These are phyloP conservation scores for Lordiphosa stackelbergi DNA, from an alignment of 1,140 invertebrate species.

Conservation along the genomic window DNA sequence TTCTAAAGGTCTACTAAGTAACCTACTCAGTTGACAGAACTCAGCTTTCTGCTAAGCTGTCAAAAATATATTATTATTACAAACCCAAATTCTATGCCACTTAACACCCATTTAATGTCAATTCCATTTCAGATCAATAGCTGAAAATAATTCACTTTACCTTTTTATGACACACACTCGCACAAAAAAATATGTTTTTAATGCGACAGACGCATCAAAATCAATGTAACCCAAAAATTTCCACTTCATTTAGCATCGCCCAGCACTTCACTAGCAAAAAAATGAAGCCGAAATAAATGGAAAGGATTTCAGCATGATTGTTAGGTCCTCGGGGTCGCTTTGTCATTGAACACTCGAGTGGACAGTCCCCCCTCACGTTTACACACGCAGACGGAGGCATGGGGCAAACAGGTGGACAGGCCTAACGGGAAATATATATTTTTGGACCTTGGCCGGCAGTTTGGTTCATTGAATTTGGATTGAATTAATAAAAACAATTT, in stretches of 20 bases:
- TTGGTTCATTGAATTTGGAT: slow-evolving; percentile 61
- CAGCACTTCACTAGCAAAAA: slow-evolving; percentile 15
- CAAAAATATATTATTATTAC: background rate
- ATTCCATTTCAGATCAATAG: slow-evolving; percentile 8
- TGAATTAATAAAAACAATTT: slow-evolving; percentile 69
- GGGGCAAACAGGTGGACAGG: slow-evolving; percentile 38
- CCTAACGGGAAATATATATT: slow-evolving; percentile 21
- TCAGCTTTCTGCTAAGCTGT: no score
- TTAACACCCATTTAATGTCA: slow-evolving; percentile 5
- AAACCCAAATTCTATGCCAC: background rate
- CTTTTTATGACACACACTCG: background rate
- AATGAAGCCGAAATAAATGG: slow-evolving; percentile 11
- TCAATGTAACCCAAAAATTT: slow-evolving; percentile 48
- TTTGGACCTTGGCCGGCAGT: slow-evolving; percentile 33
- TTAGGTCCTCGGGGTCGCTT: slow-evolving; percentile 1
- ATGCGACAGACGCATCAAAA: slow-evolving; percentile 40
- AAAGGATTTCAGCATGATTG: slow-evolving; percentile 1
- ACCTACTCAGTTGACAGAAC: no score
- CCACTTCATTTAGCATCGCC: slow-evolving; percentile 49
- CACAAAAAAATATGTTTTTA: slow-evolving; percentile 37
- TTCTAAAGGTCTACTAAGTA: no score
- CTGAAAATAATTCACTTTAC: slow-evolving; percentile 10
- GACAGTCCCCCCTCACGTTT: slow-evolving; percentile 7
- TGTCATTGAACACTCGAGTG: slow-evolving; percentile 56
- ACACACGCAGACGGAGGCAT: background rate